Conservation (phyloP, 2,797 vertebrate species). For the Hipposideros larvatus region DNA sequence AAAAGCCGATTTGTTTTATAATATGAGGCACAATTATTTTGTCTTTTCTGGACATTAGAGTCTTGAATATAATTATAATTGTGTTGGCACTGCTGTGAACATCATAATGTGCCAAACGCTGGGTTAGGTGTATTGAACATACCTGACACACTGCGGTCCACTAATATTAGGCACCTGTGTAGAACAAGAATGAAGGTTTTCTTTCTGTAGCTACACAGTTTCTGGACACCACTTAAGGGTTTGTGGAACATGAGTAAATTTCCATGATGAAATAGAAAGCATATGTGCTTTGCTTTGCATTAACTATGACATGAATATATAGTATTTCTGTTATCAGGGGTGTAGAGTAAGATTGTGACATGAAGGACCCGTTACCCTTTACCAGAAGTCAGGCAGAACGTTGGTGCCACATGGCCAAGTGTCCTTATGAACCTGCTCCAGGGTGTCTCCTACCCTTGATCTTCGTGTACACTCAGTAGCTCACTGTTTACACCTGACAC, state of each 20-base stretch:
- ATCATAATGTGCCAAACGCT: neutral
- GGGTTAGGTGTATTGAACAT: neutral
- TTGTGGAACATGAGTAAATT: neutral
- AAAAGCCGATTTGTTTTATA: neutral
- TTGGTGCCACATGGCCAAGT: too few species aligned
- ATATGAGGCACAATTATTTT: neutral
- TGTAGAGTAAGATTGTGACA: neutral
- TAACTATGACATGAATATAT: neutral
- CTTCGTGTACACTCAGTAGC: neutral
- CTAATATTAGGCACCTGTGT: fast-evolving
- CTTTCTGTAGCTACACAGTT: neutral
- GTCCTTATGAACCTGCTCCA: too few species aligned
- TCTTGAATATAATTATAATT: neutral
- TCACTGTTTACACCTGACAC: neutral
- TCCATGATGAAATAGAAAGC: neutral
- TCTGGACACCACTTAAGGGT: neutral
- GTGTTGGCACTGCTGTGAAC: too few species aligned
- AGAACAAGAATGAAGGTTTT: neutral
- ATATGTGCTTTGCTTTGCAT: neutral
- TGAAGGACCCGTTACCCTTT: neutral
- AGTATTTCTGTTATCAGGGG: neutral
- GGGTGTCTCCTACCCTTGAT: neutral
- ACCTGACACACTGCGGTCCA: fast-evolving
- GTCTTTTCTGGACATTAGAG: neutral
- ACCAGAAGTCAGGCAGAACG: neutral